Percentiles rank a stretch among this genome's conserved stretches.
Conservation (phyloP, 2,113 vertebrate species). For the Notiomystis cincta region DNA sequence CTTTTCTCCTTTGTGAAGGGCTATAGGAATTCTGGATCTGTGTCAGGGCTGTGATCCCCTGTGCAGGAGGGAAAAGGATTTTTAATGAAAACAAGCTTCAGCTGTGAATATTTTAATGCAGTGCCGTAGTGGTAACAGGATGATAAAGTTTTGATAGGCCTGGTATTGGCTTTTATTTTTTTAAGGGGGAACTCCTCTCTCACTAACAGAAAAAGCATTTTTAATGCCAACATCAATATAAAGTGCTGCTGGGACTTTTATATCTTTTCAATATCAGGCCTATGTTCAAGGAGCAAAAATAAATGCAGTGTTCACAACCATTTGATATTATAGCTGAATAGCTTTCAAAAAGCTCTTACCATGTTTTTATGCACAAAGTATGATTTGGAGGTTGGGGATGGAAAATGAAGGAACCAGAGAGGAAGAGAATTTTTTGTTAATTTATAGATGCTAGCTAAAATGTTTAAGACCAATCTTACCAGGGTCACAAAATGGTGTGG, state of each 20-base stretch:
- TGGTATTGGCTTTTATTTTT: conserved; percentile 61
- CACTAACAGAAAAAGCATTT: conserved; percentile 53
- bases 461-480: conserved; percentile 4
- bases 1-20: neutral
- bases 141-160: conserved; percentile 61
- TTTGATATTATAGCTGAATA: conserved; percentile 25
- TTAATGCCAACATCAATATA: conserved; percentile 66
- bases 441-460: conserved; percentile 17
- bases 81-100: conserved; percentile 60
- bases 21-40: neutral
- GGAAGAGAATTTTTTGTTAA: conserved; percentile 1
- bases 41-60: neutral
- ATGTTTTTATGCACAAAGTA: conserved; percentile 31
- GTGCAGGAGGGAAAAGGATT: conserved; percentile 28
- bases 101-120: conserved; percentile 47
- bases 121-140: conserved; percentile 45
- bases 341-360: conserved; percentile 49
- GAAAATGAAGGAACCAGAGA: conserved; percentile 9
- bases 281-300: conserved; percentile 46
- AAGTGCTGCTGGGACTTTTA: conserved; percentile 59
- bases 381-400: neutral
- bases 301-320: conserved; percentile 42
- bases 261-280: conserved; percentile 55
- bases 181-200: conserved; percentile 54
- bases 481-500: neutral